These are phyloP conservation scores for Eugnorisma glareosa DNA, from an alignment of 2,888 invertebrate genomes.

Conservation along the genomic window DNA sequence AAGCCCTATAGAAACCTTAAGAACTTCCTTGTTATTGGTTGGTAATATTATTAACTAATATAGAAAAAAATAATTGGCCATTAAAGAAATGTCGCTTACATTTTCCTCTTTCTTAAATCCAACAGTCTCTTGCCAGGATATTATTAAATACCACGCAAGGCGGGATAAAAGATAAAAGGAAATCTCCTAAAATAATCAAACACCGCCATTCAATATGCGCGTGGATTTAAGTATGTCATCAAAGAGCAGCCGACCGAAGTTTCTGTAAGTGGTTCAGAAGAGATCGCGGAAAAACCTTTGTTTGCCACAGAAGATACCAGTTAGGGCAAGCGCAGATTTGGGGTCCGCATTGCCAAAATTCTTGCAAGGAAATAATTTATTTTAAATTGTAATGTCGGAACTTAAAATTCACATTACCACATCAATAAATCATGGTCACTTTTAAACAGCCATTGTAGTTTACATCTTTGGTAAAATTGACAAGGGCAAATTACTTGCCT, in stretches of 20 bases:
- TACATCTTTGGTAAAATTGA: neutral
- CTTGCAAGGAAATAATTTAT: neutral
- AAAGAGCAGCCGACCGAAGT: slow-evolving; percentile 41
- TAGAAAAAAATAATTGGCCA: neutral
- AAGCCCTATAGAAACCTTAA: neutral
- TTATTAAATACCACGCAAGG: slow-evolving; percentile 23
- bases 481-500: neutral
- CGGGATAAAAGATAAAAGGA: slow-evolving; percentile 25
- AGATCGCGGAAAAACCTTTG: slow-evolving; percentile 25
- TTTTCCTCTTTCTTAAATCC: neutral
- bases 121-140: neutral
- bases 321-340: neutral
- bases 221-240: slow-evolving; percentile 55
- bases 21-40: neutral
- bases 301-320: slow-evolving; percentile 2
- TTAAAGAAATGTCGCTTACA: neutral
- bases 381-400: neutral
- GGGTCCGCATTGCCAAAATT: neutral
- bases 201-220: slow-evolving; percentile 40
- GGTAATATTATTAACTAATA: neutral
- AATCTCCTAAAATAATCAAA: slow-evolving; percentile 37
- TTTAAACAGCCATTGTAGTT: neutral
- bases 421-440: neutral
- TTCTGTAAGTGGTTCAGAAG: slow-evolving; percentile 22
- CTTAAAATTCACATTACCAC: neutral